These are phyloP conservation scores for Synodontis membranacea DNA, from an alignment of 2,113 vertebrate species.

Conservation along the genomic window DNA sequence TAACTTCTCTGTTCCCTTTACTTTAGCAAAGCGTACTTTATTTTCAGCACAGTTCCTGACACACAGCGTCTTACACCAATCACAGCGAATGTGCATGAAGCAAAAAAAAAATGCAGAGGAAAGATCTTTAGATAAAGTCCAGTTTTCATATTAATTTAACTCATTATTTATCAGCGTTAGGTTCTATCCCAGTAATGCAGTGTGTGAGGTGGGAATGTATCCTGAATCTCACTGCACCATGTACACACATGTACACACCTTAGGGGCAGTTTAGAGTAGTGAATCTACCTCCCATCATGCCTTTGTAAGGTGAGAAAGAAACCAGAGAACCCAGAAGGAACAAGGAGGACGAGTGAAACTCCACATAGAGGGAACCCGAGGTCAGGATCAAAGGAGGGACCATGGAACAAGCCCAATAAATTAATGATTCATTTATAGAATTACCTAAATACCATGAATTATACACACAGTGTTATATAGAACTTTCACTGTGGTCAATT, in stretches of 20 bases:
- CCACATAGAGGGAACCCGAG: not conserved
- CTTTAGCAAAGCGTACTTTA: too few species aligned
- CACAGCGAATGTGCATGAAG: too few species aligned
- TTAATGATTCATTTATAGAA: not conserved
- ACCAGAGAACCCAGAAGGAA: not conserved
- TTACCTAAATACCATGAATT: not conserved
- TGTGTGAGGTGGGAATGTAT: too few species aligned
- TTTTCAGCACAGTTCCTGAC: too few species aligned
- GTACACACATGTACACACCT: not conserved
- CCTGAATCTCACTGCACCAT: not conserved
- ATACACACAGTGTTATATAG: not conserved
- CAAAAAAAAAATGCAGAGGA: too few species aligned
- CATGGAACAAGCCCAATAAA: not conserved
- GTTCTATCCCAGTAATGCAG: too few species aligned
- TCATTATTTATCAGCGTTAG: too few species aligned
- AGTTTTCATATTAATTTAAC: too few species aligned
- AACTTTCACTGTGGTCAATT: not conserved
- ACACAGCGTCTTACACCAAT: too few species aligned
- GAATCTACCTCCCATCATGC: not conserved
- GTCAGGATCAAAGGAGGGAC: not conserved
- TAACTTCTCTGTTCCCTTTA: too few species aligned
- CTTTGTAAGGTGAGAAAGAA: not conserved
- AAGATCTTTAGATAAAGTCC: too few species aligned
- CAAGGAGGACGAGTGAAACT: not conserved
- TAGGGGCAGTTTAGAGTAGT: not conserved